Evolutionary conservation across 2,113 vertebrate species (phyloP), one percentile per base, ranked within the genome.

Genomic region (Garra rufa): DNA sequence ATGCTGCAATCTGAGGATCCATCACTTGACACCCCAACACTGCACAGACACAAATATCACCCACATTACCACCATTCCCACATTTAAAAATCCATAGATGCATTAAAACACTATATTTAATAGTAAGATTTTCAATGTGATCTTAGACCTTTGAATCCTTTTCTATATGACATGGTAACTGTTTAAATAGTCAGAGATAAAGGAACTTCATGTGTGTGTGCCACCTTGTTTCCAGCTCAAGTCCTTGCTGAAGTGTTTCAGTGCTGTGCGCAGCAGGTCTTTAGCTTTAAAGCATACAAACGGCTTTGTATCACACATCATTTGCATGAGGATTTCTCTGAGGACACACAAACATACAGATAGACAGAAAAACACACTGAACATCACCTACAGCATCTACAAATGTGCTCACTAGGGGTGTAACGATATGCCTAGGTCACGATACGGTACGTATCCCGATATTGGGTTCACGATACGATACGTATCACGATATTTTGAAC

Each of bases 211-310:
- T 46, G 28, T 38, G 2, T 38, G 2, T 30, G 10, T 30, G 19
- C 52, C 73, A 87, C 97, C 95, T 91, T 93, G 92, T 90, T 96
- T 97, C 96, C 96, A 98, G 91, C 81, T 92, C 80, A 94, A 90
- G 26, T 94, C 91, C 15, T 30, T 84, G 65, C 82, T 88, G 85
- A 91, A 93, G 88, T 94, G 63, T 87, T 92, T 92, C 79, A 98
- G 92, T n/a, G 90, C 82, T 13, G 93, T 94, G 63, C 93, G 93
- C 81, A 99, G 94, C 28, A 98, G 92, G 77, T 98, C 96, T 92
- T 99, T 99, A 10, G 97, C 95, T 73, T 98, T 97, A 71, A 96
- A 98, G 89, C 97, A 98, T 88, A 98, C 92, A 69, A 96, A 89
- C 0, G 93, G 92, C 67, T 92, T 87, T 83, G 87, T 86, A 81